Conservation (phyloP, 2,113 vertebrate genomes). For the Centropus bengalensis region DNA sequence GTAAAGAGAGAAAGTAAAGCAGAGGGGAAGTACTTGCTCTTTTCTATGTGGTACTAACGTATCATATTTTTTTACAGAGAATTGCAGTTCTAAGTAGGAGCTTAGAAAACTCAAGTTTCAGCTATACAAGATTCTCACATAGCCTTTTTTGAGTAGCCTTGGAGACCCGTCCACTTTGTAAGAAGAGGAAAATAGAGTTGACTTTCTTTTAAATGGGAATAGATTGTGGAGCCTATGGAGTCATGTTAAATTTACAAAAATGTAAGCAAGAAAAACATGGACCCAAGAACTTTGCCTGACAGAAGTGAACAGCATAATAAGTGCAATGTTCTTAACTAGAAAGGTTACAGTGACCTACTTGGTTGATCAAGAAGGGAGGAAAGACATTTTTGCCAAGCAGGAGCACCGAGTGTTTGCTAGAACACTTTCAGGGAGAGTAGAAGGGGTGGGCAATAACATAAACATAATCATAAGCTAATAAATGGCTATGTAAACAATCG, state of each 20-base stretch:
- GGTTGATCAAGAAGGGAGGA: not conserved
- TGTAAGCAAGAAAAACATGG: not conserved
- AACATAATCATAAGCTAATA: not conserved
- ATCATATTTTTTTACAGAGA: not conserved
- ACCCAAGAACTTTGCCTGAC: not conserved
- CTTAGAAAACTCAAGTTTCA: not conserved
- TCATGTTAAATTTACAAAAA: not conserved
- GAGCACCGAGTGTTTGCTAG: accelerated
- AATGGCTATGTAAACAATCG: accelerated
- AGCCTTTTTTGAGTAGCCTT: not conserved
- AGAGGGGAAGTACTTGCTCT: not conserved
- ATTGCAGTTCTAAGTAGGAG: not conserved
- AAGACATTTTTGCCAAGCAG: not conserved
- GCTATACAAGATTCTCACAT: not conserved
- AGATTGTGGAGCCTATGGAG: not conserved
- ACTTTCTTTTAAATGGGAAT: not conserved
- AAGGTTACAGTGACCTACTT: not conserved
- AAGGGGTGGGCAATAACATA: accelerated
- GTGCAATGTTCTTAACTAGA: not conserved
- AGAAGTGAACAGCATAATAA: not conserved
- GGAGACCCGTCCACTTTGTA: not conserved
- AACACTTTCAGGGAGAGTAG: not conserved
- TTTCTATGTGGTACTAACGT: accelerated
- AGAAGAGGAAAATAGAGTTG: not conserved
- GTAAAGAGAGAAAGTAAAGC: not conserved